Conservation (phyloP, 2,797 vertebrate genomes). For the Lateolabrax maculatus region DNA sequence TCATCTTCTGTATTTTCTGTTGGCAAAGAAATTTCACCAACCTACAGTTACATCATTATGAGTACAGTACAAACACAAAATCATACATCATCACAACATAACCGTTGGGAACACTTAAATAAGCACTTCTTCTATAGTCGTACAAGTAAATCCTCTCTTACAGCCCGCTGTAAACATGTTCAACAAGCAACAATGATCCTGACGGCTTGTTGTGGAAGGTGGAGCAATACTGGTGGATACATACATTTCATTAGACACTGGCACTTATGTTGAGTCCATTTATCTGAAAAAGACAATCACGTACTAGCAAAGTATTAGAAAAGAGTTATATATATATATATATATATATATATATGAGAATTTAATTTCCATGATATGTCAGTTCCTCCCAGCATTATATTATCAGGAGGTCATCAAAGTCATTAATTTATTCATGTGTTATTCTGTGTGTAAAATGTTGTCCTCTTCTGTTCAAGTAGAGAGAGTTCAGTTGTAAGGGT, state of each 20-base stretch:
- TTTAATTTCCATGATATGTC: not conserved
- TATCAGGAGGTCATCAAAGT: not conserved
- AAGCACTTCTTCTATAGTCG: not conserved
- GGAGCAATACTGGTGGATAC: not conserved
- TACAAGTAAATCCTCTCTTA: slow-evolving; percentile 17
- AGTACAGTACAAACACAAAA: slow-evolving; percentile 27
- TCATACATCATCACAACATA: not conserved
- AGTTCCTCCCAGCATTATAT: not conserved
- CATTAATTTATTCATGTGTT: not conserved
- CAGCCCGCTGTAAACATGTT: slow-evolving; percentile 35
- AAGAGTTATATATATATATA: too few relatives aligned
- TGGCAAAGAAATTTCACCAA: slow-evolving; percentile 27
- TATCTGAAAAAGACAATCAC: slow-evolving; percentile 4
- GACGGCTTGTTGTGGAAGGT: not conserved
- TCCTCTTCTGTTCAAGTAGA: slow-evolving; percentile 14
- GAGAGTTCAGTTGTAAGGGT: slow-evolving; percentile 36
- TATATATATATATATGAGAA: too few relatives aligned
- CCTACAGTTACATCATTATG: slow-evolving; percentile 1
- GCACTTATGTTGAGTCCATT: slow-evolving; percentile 14
- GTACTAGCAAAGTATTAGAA: not conserved
- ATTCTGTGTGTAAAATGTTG: not conserved
- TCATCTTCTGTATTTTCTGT: slow-evolving; percentile 22
- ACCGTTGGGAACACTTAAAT: slow-evolving; percentile 25
- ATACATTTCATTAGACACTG: slow-evolving; percentile 5
- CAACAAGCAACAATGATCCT: slow-evolving; percentile 16